Evolutionary conservation across 1,140 invertebrate species (phyloP).

Genomic region (Drosophila rhopaloa): DNA sequence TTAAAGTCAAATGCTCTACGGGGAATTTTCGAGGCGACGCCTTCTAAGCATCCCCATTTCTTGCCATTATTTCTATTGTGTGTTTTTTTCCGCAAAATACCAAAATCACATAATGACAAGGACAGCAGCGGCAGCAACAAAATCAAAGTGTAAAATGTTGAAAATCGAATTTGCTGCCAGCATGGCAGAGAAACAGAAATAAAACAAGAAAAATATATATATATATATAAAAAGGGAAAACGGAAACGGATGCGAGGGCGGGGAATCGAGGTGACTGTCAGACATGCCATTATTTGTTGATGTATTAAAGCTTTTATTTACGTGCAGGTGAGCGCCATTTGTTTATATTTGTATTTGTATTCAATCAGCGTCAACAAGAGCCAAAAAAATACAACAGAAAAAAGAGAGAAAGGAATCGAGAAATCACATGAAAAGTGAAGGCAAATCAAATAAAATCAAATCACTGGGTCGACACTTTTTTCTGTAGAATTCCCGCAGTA

Average conservation of each 20-base stretch:
- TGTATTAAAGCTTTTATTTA: constrained; percentile 76
- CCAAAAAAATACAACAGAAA: constrained; percentile 3
- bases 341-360: constrained; percentile 78
- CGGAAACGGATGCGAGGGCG: constrained; percentile 53
- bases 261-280: constrained; percentile 44
- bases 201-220: constrained; percentile 26
- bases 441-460: constrained; percentile 75
- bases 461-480: constrained; percentile 34
- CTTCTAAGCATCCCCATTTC: constrained; percentile 19
- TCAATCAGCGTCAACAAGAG: constrained; percentile 77
- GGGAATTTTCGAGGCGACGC: constrained; percentile 68
- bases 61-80: constrained; percentile 36
- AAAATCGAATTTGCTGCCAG: constrained; percentile 70
- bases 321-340: constrained; percentile 76
- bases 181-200: constrained; percentile 20
- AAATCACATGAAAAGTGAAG: constrained; percentile 65
- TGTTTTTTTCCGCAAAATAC: constrained; percentile 45
- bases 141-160: constrained; percentile 72
- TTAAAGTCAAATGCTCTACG: constrained; percentile 78
- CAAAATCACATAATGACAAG: constrained; percentile 63
- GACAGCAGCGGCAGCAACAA: constrained; percentile 23
- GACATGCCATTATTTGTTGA: constrained; percentile 78
- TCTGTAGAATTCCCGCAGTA: constrained; percentile 32
- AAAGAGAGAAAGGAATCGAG: constrained; percentile 27
- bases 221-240: constrained; percentile 7